Percentiles rank a stretch among this genome's conserved stretches.
phyloP scores from a whole-genome alignment of 2,888 invertebrate genomes.

The Falcaria lacertinaria region DNA sequence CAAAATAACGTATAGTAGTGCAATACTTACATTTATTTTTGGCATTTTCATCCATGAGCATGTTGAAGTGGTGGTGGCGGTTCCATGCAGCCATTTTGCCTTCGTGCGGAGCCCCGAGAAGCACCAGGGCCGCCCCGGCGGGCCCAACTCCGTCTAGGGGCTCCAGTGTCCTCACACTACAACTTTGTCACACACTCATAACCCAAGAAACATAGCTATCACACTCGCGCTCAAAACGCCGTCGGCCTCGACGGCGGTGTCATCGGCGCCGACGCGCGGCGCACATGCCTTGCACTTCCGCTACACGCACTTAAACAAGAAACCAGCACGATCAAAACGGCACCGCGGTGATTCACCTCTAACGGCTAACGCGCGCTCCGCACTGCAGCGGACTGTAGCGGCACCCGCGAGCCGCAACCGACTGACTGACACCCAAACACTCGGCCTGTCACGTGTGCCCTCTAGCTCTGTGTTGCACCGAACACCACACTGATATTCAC shows the following conservation, averaged over 20 bases:
- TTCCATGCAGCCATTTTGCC: slow-evolving; percentile 86
- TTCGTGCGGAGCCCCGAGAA: slow-evolving; percentile 80
- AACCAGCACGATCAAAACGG: slow-evolving; percentile 71
- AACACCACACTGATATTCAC: slow-evolving; percentile 37
- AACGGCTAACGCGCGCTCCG: slow-evolving; percentile 57
- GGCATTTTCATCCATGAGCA: slow-evolving; percentile 85
- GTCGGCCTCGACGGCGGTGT: slow-evolving; percentile 64
- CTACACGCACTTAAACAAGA: slow-evolving; percentile 74
- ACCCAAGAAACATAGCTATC: slow-evolving; percentile 69
- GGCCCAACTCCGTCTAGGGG: slow-evolving; percentile 81
- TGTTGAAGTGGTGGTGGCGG: slow-evolving; percentile 85
- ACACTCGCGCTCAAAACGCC: slow-evolving; percentile 67
- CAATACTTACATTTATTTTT: slow-evolving; percentile 83
- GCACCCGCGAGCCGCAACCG: slow-evolving; percentile 59
- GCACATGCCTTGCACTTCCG: slow-evolving; percentile 77
- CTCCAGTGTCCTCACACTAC: slow-evolving; percentile 81
- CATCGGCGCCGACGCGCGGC: slow-evolving; percentile 69
- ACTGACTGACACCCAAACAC: slow-evolving; percentile 75
- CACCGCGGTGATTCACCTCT: slow-evolving; percentile 74
- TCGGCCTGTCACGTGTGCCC: slow-evolving; percentile 65
- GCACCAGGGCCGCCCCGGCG: slow-evolving; percentile 80
- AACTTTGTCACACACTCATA: slow-evolving; percentile 79
- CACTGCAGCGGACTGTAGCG: slow-evolving; percentile 67
- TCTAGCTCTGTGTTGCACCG: slow-evolving; percentile 38
- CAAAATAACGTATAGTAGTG: too few relatives aligned